Conservation (phyloP, 37 sponge, comb jelly and placozoan species). For the Lycopodina hypogea region DNA sequence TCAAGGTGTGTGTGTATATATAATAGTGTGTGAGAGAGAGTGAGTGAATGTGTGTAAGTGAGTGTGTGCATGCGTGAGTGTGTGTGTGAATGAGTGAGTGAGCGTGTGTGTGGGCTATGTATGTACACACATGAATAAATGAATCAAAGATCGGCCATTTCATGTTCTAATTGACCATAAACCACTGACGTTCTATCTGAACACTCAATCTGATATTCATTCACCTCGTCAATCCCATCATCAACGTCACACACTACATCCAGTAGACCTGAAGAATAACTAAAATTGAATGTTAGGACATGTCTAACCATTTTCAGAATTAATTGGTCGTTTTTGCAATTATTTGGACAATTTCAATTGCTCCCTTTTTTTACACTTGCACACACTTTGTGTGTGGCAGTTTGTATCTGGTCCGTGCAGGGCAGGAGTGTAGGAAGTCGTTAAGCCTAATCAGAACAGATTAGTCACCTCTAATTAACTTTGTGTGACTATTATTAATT, state of each 20-base stretch:
- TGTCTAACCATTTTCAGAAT: neutral
- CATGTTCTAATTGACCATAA: neutral
- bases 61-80: too few relatives aligned
- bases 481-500: too few relatives aligned
- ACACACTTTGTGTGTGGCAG: too few relatives aligned
- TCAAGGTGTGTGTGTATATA: slow-evolving; percentile 75
- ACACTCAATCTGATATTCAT: neutral
- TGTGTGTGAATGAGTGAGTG: too few relatives aligned
- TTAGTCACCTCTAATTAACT: too few relatives aligned
- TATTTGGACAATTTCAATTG: neutral
- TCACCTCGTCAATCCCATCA: neutral
- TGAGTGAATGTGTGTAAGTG: too few relatives aligned
- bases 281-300: neutral
- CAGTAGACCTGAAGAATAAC: neutral
- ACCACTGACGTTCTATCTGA: neutral
- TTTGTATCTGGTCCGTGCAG: too few relatives aligned
- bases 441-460: too few relatives aligned
- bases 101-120: slow-evolving; percentile 24
- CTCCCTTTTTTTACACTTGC: too few relatives aligned
- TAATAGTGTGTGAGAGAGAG: too few relatives aligned
- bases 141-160: neutral
- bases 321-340: neutral
- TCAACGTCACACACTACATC: neutral
- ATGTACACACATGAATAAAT: neutral
- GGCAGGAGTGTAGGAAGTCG: too few relatives aligned